phyloP scores from a whole-genome alignment of 2,113 vertebrate genomes.

The Aix galericulata region DNA sequence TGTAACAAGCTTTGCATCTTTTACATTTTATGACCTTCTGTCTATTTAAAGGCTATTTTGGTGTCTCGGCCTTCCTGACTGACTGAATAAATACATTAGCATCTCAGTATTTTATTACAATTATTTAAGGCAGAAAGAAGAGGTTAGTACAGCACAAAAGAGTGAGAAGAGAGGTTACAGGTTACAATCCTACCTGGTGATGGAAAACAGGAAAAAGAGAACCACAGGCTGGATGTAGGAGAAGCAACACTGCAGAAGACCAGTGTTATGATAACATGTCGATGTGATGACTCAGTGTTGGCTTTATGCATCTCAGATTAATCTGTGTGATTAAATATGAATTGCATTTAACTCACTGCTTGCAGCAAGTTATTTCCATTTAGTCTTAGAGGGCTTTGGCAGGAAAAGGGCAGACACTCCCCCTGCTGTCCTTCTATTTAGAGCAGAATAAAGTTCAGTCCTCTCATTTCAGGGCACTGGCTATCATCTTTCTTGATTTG shows the following conservation, averaged over 20 bases:
- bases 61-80: background rate
- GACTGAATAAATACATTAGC: background rate
- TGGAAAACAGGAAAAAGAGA: background rate
- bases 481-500: background rate
- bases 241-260: background rate
- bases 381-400: background rate
- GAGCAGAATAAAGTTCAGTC: background rate
- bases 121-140: background rate
- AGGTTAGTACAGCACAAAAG: background rate
- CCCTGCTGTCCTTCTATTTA: slow-evolving; percentile 1
- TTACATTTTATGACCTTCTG: background rate
- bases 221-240: background rate
- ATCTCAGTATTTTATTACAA: background rate
- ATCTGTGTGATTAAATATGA: background rate
- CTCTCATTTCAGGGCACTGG: background rate
- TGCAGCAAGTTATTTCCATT: background rate
- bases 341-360: background rate
- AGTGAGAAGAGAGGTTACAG: background rate
- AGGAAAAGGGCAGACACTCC: slow-evolving; percentile 49
- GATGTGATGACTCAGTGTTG: background rate
- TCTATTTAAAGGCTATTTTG: background rate
- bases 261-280: background rate
- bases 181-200: background rate
- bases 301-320: background rate
- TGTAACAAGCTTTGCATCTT: background rate